phyloP scores from a whole-genome alignment of 2,888 invertebrate species.

The Yponomeuta malinellus region DNA sequence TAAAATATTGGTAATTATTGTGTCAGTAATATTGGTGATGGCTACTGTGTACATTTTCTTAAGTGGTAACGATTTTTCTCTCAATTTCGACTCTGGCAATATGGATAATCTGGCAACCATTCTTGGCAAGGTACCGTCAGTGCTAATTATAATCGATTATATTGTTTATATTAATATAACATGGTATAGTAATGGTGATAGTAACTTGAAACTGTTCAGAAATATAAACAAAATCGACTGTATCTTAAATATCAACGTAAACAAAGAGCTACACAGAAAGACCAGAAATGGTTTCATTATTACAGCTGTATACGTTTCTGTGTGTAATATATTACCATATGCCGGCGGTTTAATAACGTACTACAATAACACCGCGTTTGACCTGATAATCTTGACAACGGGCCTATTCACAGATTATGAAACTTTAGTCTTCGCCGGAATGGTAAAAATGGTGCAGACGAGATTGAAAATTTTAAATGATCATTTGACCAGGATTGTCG shows the following conservation, averaged over 20 bases:
- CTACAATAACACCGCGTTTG: background rate
- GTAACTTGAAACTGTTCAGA: background rate
- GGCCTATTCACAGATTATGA: background rate
- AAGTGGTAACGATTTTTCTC: background rate
- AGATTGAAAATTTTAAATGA: background rate
- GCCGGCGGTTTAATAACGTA: background rate
- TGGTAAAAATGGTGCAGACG: background rate
- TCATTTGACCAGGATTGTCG: background rate
- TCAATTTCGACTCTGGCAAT: background rate
- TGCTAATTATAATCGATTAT: background rate
- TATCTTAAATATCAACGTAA: background rate
- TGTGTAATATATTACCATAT: background rate
- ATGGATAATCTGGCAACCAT: background rate
- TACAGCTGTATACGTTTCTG: background rate
- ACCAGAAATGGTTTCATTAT: background rate
- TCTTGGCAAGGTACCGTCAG: background rate
- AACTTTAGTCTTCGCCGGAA: background rate
- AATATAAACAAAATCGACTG: background rate
- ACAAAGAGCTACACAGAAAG: background rate
- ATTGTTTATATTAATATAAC: background rate
- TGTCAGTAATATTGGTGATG: background rate
- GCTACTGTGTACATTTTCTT: background rate
- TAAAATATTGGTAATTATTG: conserved; percentile 31
- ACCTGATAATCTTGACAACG: background rate
- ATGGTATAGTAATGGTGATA: background rate